Conservation (phyloP, 2,797 vertebrate species). For the Taeniopygia guttata region DNA sequence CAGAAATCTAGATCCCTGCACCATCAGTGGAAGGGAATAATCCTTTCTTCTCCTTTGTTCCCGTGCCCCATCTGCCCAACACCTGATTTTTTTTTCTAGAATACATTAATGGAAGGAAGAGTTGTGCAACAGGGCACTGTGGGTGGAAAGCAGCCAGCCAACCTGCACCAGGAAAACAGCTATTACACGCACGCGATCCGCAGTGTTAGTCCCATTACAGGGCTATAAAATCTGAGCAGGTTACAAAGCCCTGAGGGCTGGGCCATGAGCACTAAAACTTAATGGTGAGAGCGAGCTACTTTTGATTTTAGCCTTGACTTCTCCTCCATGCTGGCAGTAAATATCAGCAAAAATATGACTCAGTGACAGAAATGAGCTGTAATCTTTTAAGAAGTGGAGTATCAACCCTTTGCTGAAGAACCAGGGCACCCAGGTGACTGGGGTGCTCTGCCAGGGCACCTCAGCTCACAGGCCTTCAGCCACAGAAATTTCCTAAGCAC, state of each 20-base stretch:
- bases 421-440: fast-evolving
- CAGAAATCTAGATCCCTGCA: background rate
- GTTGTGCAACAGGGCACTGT: background rate
- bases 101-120: background rate
- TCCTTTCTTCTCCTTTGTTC: background rate
- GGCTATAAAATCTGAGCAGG: background rate
- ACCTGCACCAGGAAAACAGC: background rate
- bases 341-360: background rate
- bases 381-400: background rate
- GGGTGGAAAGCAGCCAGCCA: background rate
- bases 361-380: background rate
- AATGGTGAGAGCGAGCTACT: background rate
- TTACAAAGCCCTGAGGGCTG: background rate
- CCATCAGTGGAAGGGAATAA: background rate
- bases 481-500: background rate
- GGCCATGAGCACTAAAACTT: background rate
- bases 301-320: constrained; percentile 1
- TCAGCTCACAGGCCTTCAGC: background rate
- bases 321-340: background rate
- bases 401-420: background rate
- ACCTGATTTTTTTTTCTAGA: background rate
- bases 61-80: background rate
- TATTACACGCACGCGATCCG: background rate
- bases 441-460: background rate
- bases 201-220: background rate